Percentiles rank a stretch among this genome's conserved stretches.
Conservation (phyloP, 1,140 invertebrate species). For the Pogonognathellus flavescens region DNA sequence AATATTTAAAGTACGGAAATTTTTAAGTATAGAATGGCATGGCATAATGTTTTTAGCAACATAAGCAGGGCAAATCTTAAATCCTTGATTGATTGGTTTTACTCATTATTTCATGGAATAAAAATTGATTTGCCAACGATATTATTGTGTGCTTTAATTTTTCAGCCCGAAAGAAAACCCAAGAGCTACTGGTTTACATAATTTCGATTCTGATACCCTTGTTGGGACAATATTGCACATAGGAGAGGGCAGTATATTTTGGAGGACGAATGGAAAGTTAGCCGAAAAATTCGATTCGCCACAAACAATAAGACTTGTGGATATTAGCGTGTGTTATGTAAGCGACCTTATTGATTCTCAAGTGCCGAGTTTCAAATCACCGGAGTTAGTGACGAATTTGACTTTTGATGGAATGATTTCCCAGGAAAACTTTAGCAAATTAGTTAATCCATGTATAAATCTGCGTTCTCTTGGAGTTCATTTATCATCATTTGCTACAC, state of each 20-base stretch:
- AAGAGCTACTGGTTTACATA: too few relatives aligned
- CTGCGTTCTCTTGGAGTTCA: background rate
- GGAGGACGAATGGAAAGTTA: background rate
- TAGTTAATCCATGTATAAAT: background rate
- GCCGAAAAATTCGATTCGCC: background rate
- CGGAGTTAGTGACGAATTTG: background rate
- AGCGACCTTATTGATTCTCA: background rate
- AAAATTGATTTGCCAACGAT: too few relatives aligned
- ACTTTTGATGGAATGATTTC: background rate
- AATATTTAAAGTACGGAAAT: too few relatives aligned
- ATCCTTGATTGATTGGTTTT: too few relatives aligned
- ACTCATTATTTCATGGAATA: too few relatives aligned
- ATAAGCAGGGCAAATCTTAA: too few relatives aligned
- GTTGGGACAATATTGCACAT: background rate
- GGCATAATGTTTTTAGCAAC: too few relatives aligned
- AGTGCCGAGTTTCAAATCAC: slow-evolving; percentile 11
- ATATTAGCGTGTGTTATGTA: background rate
- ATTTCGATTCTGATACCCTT: background rate
- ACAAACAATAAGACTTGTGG: slow-evolving; percentile 11
- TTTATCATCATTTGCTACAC: background rate
- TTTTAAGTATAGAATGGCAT: too few relatives aligned
- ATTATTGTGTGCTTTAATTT: too few relatives aligned
- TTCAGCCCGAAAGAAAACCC: too few relatives aligned
- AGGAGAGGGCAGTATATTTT: background rate
- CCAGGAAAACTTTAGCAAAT: background rate